Conservation (phyloP, 2,888 invertebrate species). For the Cylloceria caligata region DNA sequence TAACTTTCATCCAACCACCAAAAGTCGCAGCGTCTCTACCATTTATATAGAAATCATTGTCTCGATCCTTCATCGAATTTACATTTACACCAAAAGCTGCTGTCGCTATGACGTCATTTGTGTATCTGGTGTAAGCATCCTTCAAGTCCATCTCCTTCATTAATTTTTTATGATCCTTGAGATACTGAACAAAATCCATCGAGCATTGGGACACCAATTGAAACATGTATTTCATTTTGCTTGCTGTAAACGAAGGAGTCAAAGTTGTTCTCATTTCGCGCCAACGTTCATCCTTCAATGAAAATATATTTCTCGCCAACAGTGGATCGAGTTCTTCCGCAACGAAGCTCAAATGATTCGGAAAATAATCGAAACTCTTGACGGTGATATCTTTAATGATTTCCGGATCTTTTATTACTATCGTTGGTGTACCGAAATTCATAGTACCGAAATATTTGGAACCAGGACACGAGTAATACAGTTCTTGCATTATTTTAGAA, state of each 20-base stretch:
- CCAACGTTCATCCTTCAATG: conserved; percentile 77
- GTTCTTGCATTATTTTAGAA: not conserved
- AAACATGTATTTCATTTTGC: conserved; percentile 78
- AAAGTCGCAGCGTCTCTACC: conserved; percentile 76
- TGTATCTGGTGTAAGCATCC: conserved; percentile 85
- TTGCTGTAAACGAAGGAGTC: conserved; percentile 77
- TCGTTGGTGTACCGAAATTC: conserved; percentile 73
- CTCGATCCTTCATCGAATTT: conserved; percentile 85
- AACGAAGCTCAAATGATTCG: conserved; percentile 76
- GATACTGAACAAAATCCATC: conserved; percentile 70
- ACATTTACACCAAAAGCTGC: conserved; percentile 86
- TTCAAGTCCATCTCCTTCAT: conserved; percentile 83
- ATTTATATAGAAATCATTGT: conserved; percentile 86
- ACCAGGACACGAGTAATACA: conserved; percentile 63
- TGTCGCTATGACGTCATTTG: conserved; percentile 87
- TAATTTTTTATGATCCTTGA: conserved; percentile 71
- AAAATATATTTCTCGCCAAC: conserved; percentile 77
- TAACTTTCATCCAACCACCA: conserved; percentile 15
- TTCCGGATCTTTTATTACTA: conserved; percentile 79
- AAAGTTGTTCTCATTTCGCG: conserved; percentile 74
- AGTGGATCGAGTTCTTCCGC: conserved; percentile 77
- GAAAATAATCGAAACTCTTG: conserved; percentile 78
- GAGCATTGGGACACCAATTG: conserved; percentile 74
- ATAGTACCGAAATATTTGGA: conserved; percentile 73
- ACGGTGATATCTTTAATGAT: conserved; percentile 77